Evolutionary conservation across 2,113 vertebrate species (phyloP).

Genomic region (Merops nubicus): DNA sequence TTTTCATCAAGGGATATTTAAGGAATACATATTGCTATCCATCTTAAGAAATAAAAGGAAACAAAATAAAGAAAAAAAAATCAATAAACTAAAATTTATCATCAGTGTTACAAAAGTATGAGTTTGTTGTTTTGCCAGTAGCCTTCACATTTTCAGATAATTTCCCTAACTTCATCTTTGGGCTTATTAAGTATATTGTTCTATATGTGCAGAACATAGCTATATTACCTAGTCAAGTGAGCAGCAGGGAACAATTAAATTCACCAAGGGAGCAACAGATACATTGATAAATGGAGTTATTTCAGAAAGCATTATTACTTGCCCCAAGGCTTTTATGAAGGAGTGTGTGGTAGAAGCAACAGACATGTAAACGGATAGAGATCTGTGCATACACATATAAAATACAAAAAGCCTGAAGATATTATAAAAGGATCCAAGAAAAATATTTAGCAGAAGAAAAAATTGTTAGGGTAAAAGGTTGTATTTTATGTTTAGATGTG

Average conservation of each 20-base stretch:
- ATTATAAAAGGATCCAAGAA: slow-evolving; percentile 42
- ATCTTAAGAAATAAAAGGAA: background rate
- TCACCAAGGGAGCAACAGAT: slow-evolving; percentile 50
- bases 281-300: slow-evolving; percentile 68
- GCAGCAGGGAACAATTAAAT: slow-evolving; percentile 66
- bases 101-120: background rate
- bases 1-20: slow-evolving; percentile 4
- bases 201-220: slow-evolving; percentile 16
- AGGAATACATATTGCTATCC: background rate
- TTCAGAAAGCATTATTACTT: slow-evolving; percentile 67
- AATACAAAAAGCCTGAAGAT: slow-evolving; percentile 28
- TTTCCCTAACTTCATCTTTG: background rate
- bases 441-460: slow-evolving; percentile 34
- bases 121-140: slow-evolving; percentile 3
- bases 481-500: background rate
- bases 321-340: slow-evolving; percentile 54
- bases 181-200: slow-evolving; percentile 55
- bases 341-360: slow-evolving; percentile 21
- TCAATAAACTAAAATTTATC: slow-evolving; percentile 2
- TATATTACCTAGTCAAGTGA: slow-evolving; percentile 64
- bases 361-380: slow-evolving; percentile 34
- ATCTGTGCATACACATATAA: background rate
- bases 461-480: background rate
- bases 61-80: background rate
- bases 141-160: slow-evolving; percentile 18